phyloP scores from a whole-genome alignment of 1,140 invertebrate genomes.

The Lanistes nyassanus region DNA sequence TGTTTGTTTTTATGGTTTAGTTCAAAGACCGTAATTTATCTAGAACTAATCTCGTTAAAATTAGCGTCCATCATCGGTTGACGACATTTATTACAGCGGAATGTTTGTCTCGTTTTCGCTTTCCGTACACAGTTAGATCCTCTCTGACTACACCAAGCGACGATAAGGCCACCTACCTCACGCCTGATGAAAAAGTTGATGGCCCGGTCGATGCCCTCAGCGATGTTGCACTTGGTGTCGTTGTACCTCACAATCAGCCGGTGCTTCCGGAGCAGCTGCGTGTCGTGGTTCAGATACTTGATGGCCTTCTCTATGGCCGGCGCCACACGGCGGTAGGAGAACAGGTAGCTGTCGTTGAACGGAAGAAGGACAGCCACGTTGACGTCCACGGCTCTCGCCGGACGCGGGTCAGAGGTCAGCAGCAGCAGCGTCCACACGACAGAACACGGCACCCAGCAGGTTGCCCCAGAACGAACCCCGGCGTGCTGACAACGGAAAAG shows the following conservation, averaged over 20 bases:
- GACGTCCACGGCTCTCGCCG: slow-evolving; percentile 20
- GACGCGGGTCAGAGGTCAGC: background rate
- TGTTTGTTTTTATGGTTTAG: too few relatives aligned
- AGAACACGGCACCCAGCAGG: too few relatives aligned
- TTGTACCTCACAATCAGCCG: slow-evolving; percentile 38
- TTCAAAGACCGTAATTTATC: too few relatives aligned
- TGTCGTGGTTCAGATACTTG: slow-evolving; percentile 69
- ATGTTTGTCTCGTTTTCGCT: too few relatives aligned
- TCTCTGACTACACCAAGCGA: too few relatives aligned
- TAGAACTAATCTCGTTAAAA: too few relatives aligned
- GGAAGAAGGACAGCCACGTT: slow-evolving; percentile 77
- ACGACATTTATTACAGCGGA: too few relatives aligned
- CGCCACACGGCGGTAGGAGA: slow-evolving; percentile 77
- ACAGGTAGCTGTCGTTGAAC: slow-evolving; percentile 72
- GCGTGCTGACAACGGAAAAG: too few relatives aligned
- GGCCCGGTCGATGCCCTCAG: slow-evolving; percentile 46
- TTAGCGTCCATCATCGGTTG: too few relatives aligned
- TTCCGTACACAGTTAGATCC: too few relatives aligned
- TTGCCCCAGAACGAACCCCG: too few relatives aligned
- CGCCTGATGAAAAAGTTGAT: slow-evolving; percentile 50
- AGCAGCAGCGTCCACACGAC: background rate
- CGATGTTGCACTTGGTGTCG: slow-evolving; percentile 44
- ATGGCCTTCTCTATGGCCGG: slow-evolving; percentile 81
- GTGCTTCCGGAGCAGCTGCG: slow-evolving; percentile 16
- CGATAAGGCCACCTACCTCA: background rate